Evolutionary conservation across 2,888 invertebrate species (phyloP).

Genomic region (Pandemis cinnamomeana): DNA sequence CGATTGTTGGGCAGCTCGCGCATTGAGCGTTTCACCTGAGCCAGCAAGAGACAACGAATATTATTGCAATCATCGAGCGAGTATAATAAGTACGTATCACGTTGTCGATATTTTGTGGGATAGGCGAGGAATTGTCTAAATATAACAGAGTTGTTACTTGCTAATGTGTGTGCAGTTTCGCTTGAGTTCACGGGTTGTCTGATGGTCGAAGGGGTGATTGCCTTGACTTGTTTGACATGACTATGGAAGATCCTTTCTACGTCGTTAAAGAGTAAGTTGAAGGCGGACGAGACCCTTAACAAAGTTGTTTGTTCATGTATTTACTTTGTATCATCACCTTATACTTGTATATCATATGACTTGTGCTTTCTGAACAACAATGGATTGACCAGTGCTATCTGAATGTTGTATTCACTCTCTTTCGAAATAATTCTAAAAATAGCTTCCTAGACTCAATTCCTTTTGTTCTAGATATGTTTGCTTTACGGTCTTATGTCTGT

Average conservation of each 20-base stretch:
- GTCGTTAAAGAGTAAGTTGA: slow-evolving; percentile 98
- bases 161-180: slow-evolving; percentile 51
- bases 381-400: neutral
- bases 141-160: slow-evolving; percentile 55
- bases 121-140: slow-evolving; percentile 67
- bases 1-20: slow-evolving; percentile 56
- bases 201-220: slow-evolving; percentile 65
- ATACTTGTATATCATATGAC: neutral
- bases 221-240: slow-evolving; percentile 90
- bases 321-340: slow-evolving; percentile 8
- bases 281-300: slow-evolving; percentile 41
- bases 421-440: slow-evolving; percentile 21
- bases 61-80: slow-evolving; percentile 63
- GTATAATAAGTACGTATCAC: slow-evolving; percentile 67
- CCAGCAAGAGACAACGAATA: slow-evolving; percentile 75
- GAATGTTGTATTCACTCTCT: neutral
- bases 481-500: neutral
- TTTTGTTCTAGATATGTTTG: slow-evolving; percentile 3
- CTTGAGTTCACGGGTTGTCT: slow-evolving; percentile 50
- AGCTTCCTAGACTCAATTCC: slow-evolving; percentile 10
- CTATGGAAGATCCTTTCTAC: slow-evolving; percentile 99
- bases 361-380: neutral
- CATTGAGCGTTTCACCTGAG: slow-evolving; percentile 56
- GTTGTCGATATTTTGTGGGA: slow-evolving; percentile 81
- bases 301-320: slow-evolving; percentile 26